Conservation (phyloP, 2,888 invertebrate species). For the Opisthograptis luteolata region DNA sequence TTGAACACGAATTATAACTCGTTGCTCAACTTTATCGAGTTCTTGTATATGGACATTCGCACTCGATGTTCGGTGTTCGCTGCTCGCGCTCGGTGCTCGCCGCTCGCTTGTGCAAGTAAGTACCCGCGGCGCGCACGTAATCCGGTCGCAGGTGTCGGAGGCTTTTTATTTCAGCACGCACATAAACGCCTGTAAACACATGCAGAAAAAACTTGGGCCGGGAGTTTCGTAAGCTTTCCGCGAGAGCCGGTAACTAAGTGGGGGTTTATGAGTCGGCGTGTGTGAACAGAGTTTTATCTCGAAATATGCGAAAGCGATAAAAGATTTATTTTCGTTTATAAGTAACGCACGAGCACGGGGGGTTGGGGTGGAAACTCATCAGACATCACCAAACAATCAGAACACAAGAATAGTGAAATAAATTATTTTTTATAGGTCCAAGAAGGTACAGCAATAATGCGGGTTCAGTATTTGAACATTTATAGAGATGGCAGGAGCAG, state of each 20-base stretch:
- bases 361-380: too few relatives aligned
- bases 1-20: too few relatives aligned
- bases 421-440: neutral
- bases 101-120: neutral
- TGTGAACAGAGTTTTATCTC: conserved; percentile 17
- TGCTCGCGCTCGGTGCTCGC: neutral
- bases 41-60: too few relatives aligned
- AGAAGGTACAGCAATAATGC: conserved; percentile 8
- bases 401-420: too few relatives aligned
- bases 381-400: too few relatives aligned
- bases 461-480: conserved; percentile 17
- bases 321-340: conserved; percentile 20
- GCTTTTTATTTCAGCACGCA: conserved; percentile 18
- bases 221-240: conserved; percentile 4
- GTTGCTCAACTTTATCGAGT: too few relatives aligned
- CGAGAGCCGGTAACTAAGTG: conserved; percentile 14
- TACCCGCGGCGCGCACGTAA: neutral
- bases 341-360: conserved; percentile 8
- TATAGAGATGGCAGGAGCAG: conserved; percentile 25
- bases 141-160: conserved; percentile 18
- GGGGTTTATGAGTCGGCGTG: conserved; percentile 16
- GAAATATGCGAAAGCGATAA: conserved; percentile 20
- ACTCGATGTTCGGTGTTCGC: neutral
- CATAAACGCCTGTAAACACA: conserved; percentile 22
- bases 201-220: conserved; percentile 1